phyloP scores from a whole-genome alignment of 2,888 invertebrate genomes.

The Meteorus colon region DNA sequence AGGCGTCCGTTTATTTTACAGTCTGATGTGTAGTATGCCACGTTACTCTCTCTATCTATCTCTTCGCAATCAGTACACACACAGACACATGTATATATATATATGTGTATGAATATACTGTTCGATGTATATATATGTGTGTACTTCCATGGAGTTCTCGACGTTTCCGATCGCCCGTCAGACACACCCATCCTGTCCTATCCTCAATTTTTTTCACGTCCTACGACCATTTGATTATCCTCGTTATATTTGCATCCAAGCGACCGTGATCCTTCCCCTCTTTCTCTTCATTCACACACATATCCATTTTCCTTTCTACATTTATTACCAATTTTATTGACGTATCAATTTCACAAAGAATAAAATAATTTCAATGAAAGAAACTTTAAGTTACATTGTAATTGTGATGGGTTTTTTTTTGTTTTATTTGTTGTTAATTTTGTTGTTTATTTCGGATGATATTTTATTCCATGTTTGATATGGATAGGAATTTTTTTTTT shows the following conservation, averaged over 20 bases:
- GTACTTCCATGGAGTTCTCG: slow-evolving; percentile 33
- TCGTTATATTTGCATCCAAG: slow-evolving; percentile 55
- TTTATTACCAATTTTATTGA: background rate
- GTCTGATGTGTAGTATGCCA: background rate
- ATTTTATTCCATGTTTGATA: too few relatives aligned
- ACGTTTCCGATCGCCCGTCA: slow-evolving; percentile 57
- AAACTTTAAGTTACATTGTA: too few relatives aligned
- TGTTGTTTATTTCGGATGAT: too few relatives aligned
- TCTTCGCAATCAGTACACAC: slow-evolving; percentile 2
- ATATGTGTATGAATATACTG: slow-evolving; percentile 13
- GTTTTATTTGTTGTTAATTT: too few relatives aligned
- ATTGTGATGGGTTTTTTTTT: too few relatives aligned
- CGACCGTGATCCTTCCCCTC: slow-evolving; percentile 33
- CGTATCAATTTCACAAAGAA: background rate
- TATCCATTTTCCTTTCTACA: background rate
- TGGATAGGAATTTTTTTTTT: too few relatives aligned
- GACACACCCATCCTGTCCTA: slow-evolving; percentile 66
- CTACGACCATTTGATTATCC: slow-evolving; percentile 63
- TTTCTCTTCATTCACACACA: background rate
- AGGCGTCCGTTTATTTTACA: slow-evolving; percentile 41
- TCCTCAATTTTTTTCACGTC: slow-evolving; percentile 56
- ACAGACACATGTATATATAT: background rate
- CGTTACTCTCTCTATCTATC: background rate
- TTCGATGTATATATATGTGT: slow-evolving; percentile 5
- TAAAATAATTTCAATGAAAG: background rate